Base-by-base conservation (phyloP, 1,140 invertebrate genomes). In the Laupala kohalensis region DNA sequence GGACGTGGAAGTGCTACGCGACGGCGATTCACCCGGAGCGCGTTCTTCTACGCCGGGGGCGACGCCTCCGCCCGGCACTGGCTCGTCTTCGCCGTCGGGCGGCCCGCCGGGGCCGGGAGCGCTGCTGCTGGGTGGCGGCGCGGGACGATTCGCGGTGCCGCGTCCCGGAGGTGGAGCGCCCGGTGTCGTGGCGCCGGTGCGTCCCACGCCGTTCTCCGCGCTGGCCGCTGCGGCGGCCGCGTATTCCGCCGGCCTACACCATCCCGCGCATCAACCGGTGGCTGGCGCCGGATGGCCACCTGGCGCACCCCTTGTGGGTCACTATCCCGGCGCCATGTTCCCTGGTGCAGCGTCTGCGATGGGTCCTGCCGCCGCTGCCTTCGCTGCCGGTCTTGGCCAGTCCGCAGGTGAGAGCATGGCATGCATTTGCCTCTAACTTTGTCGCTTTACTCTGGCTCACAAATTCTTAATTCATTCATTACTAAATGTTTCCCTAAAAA, bases 181-280 rank as follows among this genome's bases (percentile, higher is more conserved):
- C 69, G 64, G 37, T 53, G 23, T 73, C 80, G 87, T 76, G 83
- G 83, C 71, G 19, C 85, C 85, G 69, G 88, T 89, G 25, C 77
- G 87, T 74, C 87, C 87, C 53, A 89, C 87, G 28, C 86, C 88
- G 4, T 89, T 88, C 77, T 87, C 84, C 72, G 87, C 87, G 19
- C 73, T 88, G 30, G 87, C 87, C 25, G 87, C 86, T 37, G 87
- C 86, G 74, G 85, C 85, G 19, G 83, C 86, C 13, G 86, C 85
- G 19, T 88, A 84, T 23, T 68, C 71, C 23, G 71, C 71, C 4
- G 67, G 65, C 23, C 65, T 68, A 2, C 65, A 68, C 65, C 67
- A 67, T 15, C 53, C 37, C 9, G 53, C 53, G 30, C 69, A 70
- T 15, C 69, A 70, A 15, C 69, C 37, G n/a, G 53, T 9, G 27